Percentiles rank a stretch among this genome's conserved stretches.
Evolutionary conservation across 2,888 invertebrate genomes (phyloP).

Genomic region (Drosophila setosimentum): DNA sequence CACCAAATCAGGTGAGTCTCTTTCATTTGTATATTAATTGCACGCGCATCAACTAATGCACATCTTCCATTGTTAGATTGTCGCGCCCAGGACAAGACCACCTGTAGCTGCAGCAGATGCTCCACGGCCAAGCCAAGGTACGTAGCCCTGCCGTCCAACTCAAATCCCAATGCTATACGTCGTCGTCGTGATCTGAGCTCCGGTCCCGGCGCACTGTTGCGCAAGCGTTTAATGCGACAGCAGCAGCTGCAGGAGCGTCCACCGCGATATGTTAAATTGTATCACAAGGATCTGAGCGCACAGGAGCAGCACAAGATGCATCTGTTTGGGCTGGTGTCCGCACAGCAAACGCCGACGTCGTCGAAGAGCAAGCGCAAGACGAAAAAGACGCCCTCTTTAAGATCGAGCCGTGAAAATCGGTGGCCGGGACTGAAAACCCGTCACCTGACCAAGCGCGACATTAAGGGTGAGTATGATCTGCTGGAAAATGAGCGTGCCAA

Average conservation of each 20-base stretch:
- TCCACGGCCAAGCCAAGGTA: constrained; percentile 74
- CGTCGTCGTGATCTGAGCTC: constrained; percentile 72
- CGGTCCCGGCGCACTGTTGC: constrained; percentile 53
- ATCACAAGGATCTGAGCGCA: constrained; percentile 68
- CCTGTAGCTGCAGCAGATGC: constrained; percentile 68
- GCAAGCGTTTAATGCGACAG: constrained; percentile 63
- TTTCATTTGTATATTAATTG: background rate
- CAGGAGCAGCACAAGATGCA: constrained; percentile 47
- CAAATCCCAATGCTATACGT: constrained; percentile 64
- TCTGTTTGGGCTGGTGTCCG: constrained; percentile 40
- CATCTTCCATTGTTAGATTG: constrained; percentile 59
- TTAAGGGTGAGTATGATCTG: constrained; percentile 83
- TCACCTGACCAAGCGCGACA: constrained; percentile 79
- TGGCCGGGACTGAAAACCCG: constrained; percentile 42
- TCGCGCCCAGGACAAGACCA: constrained; percentile 40
- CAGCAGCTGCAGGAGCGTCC: constrained; percentile 68
- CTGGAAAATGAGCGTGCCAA: constrained; percentile 77
- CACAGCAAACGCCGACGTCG: background rate
- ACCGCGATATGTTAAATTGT: constrained; percentile 73
- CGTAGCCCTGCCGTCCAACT: constrained; percentile 58
- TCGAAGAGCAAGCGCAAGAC: constrained; percentile 60
- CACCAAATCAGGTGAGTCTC: constrained; percentile 74
- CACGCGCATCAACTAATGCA: background rate
- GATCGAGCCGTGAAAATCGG: constrained; percentile 20
- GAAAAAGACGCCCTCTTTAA: constrained; percentile 47